Base-by-base conservation (phyloP, 1,140 invertebrate genomes). In the Trichonephila clavipes region DNA sequence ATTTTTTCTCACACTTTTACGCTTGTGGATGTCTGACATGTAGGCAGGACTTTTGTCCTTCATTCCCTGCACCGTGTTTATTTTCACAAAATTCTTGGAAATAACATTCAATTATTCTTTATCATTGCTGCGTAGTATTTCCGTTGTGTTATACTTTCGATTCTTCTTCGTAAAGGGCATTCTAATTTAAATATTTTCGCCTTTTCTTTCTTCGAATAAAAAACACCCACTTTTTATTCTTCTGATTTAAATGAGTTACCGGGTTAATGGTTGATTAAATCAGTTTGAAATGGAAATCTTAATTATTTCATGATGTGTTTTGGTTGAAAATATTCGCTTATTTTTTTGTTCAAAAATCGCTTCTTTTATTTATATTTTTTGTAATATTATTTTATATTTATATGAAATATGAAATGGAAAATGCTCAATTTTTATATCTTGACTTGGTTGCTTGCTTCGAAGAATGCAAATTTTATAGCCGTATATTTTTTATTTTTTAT, bases 31-130 rank as follows among this genome's bases (percentile, higher is more conserved):
- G 40, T 89, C 69, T 77, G 62, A 89, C 88, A 89, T 69, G 89
- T 81, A 62, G 66, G 89, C 61, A 61, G 89, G 72, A 82, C 89
- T 16, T 21, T 51, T 61, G 89, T 81, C 89, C 89, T 90, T 90
- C 88, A 44, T 58, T 21, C 16, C 28, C 19, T 40, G 18, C 24
- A 24, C 34, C 19, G 18, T 64, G 62, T 69, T 88, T 44, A 40
- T 88, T 88, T 88, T 88, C 16, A 40, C n/a, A 58, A 16, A 18
- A 51, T 69, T 83, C 82, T n/a, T 24, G 64, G 87, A 88, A 88
- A 72, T 88, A 51, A 58, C n/a, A 19, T 87, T 40, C 59, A 34
- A 12, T 62, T 87, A 24, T 24, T 85, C 51, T 85, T 24, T 61
- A 34, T n/a, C 16, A 44, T 44, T 83, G 12, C 40, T 87, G 59